These are phyloP conservation scores for Dermochelys coriacea DNA, from an alignment of 2,797 vertebrate genomes.

Conservation along the genomic window DNA sequence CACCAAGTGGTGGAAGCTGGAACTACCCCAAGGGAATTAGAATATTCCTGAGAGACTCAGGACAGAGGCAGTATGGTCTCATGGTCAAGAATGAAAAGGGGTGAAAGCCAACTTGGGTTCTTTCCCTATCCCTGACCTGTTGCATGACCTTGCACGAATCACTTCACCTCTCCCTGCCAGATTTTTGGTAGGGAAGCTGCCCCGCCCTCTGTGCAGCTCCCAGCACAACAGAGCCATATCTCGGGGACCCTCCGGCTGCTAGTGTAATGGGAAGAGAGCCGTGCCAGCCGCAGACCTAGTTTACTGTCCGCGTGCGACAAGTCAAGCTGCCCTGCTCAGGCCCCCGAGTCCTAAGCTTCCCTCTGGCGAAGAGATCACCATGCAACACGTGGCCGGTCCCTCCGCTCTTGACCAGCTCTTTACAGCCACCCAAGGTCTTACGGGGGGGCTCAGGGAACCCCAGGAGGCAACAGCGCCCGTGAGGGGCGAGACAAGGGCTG, in stretches of 20 bases:
- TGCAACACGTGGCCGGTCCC: background rate
- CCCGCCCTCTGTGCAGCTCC: no score
- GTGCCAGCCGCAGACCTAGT: background rate
- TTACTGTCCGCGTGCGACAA: background rate
- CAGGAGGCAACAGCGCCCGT: background rate
- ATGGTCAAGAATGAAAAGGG: accelerated
- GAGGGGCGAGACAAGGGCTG: no score
- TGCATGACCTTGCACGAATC: accelerated
- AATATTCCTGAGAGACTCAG: accelerated
- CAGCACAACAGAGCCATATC: background rate
- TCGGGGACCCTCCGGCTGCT: background rate
- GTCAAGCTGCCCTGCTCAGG: background rate
- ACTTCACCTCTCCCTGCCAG: accelerated
- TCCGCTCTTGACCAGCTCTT: background rate
- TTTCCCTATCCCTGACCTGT: accelerated
- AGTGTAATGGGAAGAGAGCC: background rate
- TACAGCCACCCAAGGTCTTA: background rate
- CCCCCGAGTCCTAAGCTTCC: background rate
- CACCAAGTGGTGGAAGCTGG: accelerated
- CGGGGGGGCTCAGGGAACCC: background rate
- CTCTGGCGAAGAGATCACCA: background rate
- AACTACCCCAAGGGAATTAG: accelerated
- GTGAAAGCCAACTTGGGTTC: background rate
- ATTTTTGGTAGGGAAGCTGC: accelerated
- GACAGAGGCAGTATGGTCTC: accelerated